A percentile compares a stretch with the other conserved stretches of the same genome.
phyloP scores from a whole-genome alignment of 35 echinoderm and acorn worm genomes.

The Apostichopus japonicus region DNA sequence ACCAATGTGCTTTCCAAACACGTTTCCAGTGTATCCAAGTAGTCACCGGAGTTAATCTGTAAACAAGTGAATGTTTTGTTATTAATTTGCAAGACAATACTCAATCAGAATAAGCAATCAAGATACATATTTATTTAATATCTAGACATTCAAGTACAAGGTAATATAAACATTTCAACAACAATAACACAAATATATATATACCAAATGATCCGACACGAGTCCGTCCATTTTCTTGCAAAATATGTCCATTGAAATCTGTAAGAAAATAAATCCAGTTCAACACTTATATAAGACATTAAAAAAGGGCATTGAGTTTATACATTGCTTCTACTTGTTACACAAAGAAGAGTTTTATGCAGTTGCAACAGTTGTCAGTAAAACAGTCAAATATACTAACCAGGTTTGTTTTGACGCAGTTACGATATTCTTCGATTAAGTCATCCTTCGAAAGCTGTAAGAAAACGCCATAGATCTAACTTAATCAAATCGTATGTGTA shows the following conservation, averaged over 20 bases:
- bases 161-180: neutral
- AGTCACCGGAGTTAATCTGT: neutral
- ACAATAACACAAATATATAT: neutral
- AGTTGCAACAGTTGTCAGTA: too few relatives aligned
- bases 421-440: neutral
- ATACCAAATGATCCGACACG: neutral
- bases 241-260: neutral
- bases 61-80: neutral
- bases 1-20: neutral
- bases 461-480: neutral
- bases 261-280: neutral
- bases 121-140: too few relatives aligned
- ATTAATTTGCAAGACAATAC: neutral
- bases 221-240: neutral
- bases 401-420: neutral
- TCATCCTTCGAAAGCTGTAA: neutral
- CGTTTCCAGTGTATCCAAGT: neutral
- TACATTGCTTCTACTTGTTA: too few relatives aligned
- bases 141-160: neutral
- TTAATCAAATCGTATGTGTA: too few relatives aligned
- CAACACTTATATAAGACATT: too few relatives aligned
- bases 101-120: neutral
- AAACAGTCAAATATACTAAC: neutral
- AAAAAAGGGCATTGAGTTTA: too few relatives aligned
- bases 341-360: too few relatives aligned